Base-by-base conservation (phyloP, 2,797 vertebrate species). In the Arctocebus calabarensis region DNA sequence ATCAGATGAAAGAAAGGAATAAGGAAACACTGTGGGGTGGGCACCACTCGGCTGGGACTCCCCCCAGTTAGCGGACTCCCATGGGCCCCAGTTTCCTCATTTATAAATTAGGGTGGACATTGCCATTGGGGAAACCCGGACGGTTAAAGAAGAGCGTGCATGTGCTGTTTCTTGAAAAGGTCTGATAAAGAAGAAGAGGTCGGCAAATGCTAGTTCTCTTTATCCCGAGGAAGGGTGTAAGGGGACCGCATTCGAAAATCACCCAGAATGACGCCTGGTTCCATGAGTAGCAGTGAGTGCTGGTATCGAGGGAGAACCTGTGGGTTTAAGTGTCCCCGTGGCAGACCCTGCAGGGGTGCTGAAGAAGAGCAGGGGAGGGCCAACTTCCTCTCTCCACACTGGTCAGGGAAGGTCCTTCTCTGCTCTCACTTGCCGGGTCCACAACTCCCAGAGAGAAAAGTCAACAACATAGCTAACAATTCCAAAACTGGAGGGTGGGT, bases 201-300 rank as follows among this genome's bases (percentile, higher is more conserved):
- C 48, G 2, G n/a, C 40, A 68, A n/a, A 37, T 84, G 68, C 66
- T 23, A 12, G 71, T 34, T 66, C 37, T 89, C 86, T 32, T 10
- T 4, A 71, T 40, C 45, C 68, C 62, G 6, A 5, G 29, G 45
- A 68, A 74, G n/a, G 43, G 20, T 5, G 20, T 37, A 43, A 61
- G 22, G 7, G 32, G 29, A 23, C 2, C 0, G 5, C 3, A 19
- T 3, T 23, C 0, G 6, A 1, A 13, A 27, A 43, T 62, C 57
- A 1, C n/a, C 66, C 0, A 0, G 71, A 40, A 13, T 1, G 11
- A 14, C 0, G 7, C 74, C 25, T 12, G 37, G 29, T 34, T 52
- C 40, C 68, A 16, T 66, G 45, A 32, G 7, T 22, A 34, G 32
- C 45, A 12, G 66, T 7, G 43, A 61, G 29, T 1, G 6, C 2